Evolutionary conservation across 2,113 vertebrate genomes (phyloP).

Genomic region (Solea solea): DNA sequence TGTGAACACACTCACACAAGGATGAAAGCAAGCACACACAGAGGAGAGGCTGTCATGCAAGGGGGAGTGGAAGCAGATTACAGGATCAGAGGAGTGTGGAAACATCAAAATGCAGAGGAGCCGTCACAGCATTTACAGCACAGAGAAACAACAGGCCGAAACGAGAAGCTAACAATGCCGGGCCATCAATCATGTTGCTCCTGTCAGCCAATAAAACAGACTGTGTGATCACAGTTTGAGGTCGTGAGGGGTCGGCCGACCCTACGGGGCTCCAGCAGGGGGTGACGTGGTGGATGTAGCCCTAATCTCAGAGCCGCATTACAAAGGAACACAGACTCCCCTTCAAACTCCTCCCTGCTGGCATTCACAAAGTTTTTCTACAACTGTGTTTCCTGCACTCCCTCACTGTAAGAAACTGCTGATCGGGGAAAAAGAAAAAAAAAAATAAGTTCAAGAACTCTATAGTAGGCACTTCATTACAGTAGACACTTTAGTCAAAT

Average conservation of each 20-base stretch:
- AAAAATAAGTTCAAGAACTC: constrained; percentile 8
- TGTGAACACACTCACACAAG: constrained; percentile 54
- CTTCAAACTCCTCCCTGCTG: constrained; percentile 53
- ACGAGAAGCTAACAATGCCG: constrained; percentile 28
- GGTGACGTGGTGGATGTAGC: constrained; percentile 42
- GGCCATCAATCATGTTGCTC: constrained; percentile 58
- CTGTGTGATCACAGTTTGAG: constrained; percentile 61
- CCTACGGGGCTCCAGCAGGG: constrained; percentile 44
- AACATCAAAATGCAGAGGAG: constrained; percentile 46
- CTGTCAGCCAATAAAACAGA: constrained; percentile 63
- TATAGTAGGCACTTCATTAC: constrained; percentile 3
- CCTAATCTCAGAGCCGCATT: constrained; percentile 62
- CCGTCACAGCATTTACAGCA: constrained; percentile 41
- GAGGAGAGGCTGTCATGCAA: constrained; percentile 36
- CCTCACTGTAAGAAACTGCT: constrained; percentile 52
- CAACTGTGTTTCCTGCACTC: constrained; percentile 45
- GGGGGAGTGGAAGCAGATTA: constrained; percentile 57
- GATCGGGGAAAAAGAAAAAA: constrained; percentile 38
- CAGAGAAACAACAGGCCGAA: constrained; percentile 45
- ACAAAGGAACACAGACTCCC: constrained; percentile 60
- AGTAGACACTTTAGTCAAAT: constrained; percentile 12
- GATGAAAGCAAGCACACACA: constrained; percentile 61
- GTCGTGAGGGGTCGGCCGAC: constrained; percentile 56
- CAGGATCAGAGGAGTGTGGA: constrained; percentile 47
- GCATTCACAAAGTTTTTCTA: constrained; percentile 48